Evolutionary conservation across 2,888 invertebrate species (phyloP), one percentile per base, ranked within the genome.

Genomic region (Saturnia japonica): DNA sequence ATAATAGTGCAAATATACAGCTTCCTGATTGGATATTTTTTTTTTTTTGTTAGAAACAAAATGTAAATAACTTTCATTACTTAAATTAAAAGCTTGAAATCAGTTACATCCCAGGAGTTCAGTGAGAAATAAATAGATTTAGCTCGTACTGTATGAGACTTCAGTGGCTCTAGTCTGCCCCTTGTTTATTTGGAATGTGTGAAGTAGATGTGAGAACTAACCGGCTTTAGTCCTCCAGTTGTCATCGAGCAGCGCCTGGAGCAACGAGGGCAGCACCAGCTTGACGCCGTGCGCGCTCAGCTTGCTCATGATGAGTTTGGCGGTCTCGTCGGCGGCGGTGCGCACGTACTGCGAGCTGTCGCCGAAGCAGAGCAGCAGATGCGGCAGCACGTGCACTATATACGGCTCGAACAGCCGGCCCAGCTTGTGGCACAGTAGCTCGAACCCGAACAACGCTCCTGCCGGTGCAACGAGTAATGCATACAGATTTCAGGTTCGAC

Each of bases 361-460:
- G 12, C 99, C 99, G 90, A 99, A 99, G 90, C 99, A 99, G 75
- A 98, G 95, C 77, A 99, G 94, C 82, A 99, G 95, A 91, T 99
- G 97, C 0, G 99, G 99, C 75, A 99, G 94, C 67, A 99, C 98
- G 88, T 99, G 99, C 70, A 99, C 98, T 74, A 99, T 98, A 94
- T 99, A 99, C 0, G 99, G 99, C 92, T 99, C 99, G 94, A 99
- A 99, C 72, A 99, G 95, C 67, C 99, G 96, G 0, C 99, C 99
- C 81, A 99, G 95, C 95, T 98, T 98, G 80, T 96, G 96, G 90
- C 99, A 99, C 66, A 99, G 95, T 96, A 99, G 98, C 94, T 99
- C 99, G 92, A 99, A 98, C 0, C 99, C 99, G 94, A 99, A 98
- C 69, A 99, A 93, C 0, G 99, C 99, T 69, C 98, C 97, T 96